These are phyloP conservation scores for Ochropacha duplaris DNA, from an alignment of 2,888 invertebrate genomes.

Conservation along the genomic window DNA sequence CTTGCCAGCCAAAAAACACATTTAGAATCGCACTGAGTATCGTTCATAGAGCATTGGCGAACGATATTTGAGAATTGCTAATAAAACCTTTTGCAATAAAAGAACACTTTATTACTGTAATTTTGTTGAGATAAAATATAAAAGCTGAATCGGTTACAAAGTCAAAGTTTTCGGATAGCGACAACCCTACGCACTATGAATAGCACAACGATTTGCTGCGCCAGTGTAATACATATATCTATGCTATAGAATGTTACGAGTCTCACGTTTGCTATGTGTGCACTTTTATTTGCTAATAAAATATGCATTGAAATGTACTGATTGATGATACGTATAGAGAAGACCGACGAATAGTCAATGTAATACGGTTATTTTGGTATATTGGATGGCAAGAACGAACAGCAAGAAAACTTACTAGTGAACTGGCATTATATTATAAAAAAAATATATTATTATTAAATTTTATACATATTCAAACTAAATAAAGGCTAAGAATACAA, in stretches of 20 bases:
- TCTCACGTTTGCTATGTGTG: slow-evolving; percentile 28
- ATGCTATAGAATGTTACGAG: slow-evolving; percentile 31
- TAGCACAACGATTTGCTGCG: slow-evolving; percentile 46
- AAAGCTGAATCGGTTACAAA: neutral
- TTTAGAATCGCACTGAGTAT: neutral
- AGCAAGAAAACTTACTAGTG: neutral
- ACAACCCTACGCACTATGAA: slow-evolving; percentile 26
- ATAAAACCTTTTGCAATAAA: neutral
- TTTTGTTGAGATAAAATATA: neutral
- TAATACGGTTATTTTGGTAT: neutral
- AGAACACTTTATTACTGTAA: neutral
- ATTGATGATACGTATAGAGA: neutral
- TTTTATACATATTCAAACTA: too few relatives aligned
- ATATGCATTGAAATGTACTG: slow-evolving; percentile 7
- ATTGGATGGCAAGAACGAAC: neutral
- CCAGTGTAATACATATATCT: slow-evolving; percentile 47
- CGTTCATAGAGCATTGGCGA: neutral
- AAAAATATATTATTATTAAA: too few relatives aligned
- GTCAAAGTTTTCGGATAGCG: neutral
- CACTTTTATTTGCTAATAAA: slow-evolving; percentile 39
- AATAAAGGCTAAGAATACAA: too few relatives aligned
- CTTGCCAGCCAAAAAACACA: neutral
- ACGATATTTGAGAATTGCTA: neutral
- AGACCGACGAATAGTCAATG: neutral
- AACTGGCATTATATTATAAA: too few relatives aligned